Conservation (phyloP, 2,888 invertebrate genomes). For the Chrysolina haemoptera region DNA sequence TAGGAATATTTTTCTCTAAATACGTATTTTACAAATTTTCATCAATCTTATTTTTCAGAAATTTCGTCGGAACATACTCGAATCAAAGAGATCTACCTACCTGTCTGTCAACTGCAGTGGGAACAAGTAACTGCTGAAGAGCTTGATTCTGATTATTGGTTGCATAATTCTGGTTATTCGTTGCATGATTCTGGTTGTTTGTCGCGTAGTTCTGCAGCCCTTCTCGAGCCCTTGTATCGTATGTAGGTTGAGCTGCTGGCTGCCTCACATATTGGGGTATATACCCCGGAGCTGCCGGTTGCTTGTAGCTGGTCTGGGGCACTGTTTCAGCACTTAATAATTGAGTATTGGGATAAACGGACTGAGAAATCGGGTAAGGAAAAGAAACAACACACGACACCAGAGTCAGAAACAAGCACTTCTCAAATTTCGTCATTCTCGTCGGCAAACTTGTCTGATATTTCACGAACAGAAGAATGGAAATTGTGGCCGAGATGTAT, state of each 20-base stretch:
- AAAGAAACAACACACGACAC: constrained; percentile 51
- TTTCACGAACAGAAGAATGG: constrained; percentile 14
- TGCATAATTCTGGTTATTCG: constrained; percentile 69
- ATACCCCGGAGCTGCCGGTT: constrained; percentile 44
- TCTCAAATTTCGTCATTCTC: constrained; percentile 49
- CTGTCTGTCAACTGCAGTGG: constrained; percentile 69
- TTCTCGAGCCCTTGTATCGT: constrained; percentile 50
- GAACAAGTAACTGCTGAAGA: constrained; percentile 57
- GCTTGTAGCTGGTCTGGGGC: constrained; percentile 49
- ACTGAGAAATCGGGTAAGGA: constrained; percentile 56
- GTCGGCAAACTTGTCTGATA: neutral
- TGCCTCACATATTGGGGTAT: constrained; percentile 46
- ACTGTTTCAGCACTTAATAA: constrained; percentile 56
- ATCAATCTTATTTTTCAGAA: too few species aligned
- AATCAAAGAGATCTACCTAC: constrained; percentile 64
- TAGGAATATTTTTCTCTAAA: too few species aligned
- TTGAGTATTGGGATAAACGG: constrained; percentile 53
- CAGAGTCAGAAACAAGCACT: constrained; percentile 48
- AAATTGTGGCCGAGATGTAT: constrained; percentile 35
- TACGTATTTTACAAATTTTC: too few species aligned
- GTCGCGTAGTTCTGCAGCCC: constrained; percentile 68
- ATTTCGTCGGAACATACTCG: too few species aligned
- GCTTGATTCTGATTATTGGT: constrained; percentile 67
- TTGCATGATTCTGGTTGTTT: constrained; percentile 69
- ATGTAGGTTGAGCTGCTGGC: constrained; percentile 44